Percentiles rank a stretch among this genome's conserved stretches.
Conservation (phyloP, 2,888 invertebrate genomes). For the Drosophila hamatofila region DNA sequence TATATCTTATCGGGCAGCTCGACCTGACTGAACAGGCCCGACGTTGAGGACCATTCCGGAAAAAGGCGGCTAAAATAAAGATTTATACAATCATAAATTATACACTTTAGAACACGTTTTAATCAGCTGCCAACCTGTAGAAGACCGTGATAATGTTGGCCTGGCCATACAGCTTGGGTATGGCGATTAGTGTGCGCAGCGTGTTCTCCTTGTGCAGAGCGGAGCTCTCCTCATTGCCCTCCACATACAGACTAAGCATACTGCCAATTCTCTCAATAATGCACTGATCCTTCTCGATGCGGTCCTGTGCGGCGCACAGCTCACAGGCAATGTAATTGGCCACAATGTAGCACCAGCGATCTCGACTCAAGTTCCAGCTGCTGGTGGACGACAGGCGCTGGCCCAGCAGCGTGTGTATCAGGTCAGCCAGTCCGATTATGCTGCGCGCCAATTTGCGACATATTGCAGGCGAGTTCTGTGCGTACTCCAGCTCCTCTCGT, state of each 20-base stretch:
- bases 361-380: conserved; percentile 33
- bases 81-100: background rate
- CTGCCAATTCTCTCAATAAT: conserved; percentile 68
- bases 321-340: conserved; percentile 75
- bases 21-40: conserved; percentile 51
- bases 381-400: conserved; percentile 19
- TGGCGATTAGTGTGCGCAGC: conserved; percentile 64
- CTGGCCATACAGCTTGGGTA: conserved; percentile 70
- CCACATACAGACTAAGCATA: conserved; percentile 61
- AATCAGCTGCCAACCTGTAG: conserved; percentile 56
- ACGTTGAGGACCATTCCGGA: conserved; percentile 58
- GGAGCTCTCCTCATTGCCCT: conserved; percentile 34
- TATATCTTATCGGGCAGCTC: conserved; percentile 74
- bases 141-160: conserved; percentile 65
- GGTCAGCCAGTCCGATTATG: conserved; percentile 56
- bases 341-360: conserved; percentile 70
- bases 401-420: conserved; percentile 50
- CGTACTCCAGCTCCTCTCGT: conserved; percentile 56
- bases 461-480: conserved; percentile 46
- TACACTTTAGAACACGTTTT: background rate
- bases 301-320: conserved; percentile 61
- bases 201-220: conserved; percentile 47
- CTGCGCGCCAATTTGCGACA: conserved; percentile 65
- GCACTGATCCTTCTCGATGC: conserved; percentile 55
- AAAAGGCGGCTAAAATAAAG: conserved; percentile 54